Base-by-base conservation (phyloP, 2,888 invertebrate genomes). In the Mesorhabditis spiculigera region DNA sequence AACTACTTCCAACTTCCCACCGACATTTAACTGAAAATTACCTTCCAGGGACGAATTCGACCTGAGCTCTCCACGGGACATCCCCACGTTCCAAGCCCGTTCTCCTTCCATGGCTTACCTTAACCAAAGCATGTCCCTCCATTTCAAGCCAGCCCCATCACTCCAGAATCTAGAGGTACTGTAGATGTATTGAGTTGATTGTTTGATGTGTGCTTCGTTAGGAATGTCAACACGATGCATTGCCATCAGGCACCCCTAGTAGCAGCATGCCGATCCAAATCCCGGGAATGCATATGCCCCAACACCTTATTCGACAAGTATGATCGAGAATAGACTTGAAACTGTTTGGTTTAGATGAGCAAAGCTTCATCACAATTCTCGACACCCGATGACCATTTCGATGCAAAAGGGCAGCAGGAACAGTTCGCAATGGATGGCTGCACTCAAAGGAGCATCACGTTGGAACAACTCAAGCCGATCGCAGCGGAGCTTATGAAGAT, bases 311-410 rank as follows among this genome's bases (percentile, higher is more conserved):
- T 50, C 58, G n/a, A 13, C 58, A 50, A 50, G 58, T 50, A n/a
- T 10, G 8, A 13, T 50, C n/a, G 8, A n/a, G 58, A n/a, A 50
- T 13, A 50, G 58, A 50, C 8, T 13, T 13, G 10, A 3, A 50
- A 50, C 41, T 63, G 2, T 63, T 63, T 13, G 6, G 41, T 50
- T 50, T n/a, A 50, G 58, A 50, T 50, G 58, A 13, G 8, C 8
- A 63, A 63, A 28, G 10, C 13, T 63, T 50, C 58, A 10, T 50
- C 58, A 64, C 75, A 78, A 41, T 80, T 80, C 70, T 70, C 75
- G 58, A 80, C 80, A n/a, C 80, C 80, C 0, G 80, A 80, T n/a
- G 77, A 79, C 63, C 72, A 73, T 61, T 79, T 78, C 28, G 70
- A 42, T n/a, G 58, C 10, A n/a, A 50, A 50, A 50, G 28, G 28